Conservation (phyloP, 2,888 invertebrate species). For the Cantharis flavilabris region DNA sequence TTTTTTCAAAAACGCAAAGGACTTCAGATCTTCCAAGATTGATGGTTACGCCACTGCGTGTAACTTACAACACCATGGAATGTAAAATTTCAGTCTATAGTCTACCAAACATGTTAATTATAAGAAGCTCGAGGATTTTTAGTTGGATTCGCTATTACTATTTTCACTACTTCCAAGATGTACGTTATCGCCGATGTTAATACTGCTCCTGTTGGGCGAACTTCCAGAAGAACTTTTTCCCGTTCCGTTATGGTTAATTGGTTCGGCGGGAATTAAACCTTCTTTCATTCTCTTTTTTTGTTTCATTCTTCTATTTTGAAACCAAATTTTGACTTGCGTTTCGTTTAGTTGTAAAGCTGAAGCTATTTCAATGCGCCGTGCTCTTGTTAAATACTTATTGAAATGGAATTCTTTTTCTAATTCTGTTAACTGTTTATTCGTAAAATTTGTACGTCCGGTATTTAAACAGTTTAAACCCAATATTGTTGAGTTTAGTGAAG, state of each 20-base stretch:
- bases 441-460: slow-evolving; percentile 97
- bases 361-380: slow-evolving; percentile 96
- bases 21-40: background rate
- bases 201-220: slow-evolving; percentile 54
- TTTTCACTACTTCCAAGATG: slow-evolving; percentile 68
- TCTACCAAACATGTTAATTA: background rate
- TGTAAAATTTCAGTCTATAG: background rate
- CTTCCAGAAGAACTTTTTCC: slow-evolving; percentile 51
- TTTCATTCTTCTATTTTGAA: slow-evolving; percentile 98
- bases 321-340: slow-evolving; percentile 97
- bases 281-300: slow-evolving; percentile 97
- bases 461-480: slow-evolving; percentile 61
- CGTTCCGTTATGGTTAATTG: slow-evolving; percentile 46
- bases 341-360: slow-evolving; percentile 95
- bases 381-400: slow-evolving; percentile 97
- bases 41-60: background rate
- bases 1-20: background rate
- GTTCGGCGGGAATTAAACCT: slow-evolving; percentile 71
- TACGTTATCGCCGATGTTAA: slow-evolving; percentile 52
- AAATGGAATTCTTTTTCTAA: slow-evolving; percentile 99
- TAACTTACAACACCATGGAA: slow-evolving; percentile 11
- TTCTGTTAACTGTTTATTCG: slow-evolving; percentile 98
- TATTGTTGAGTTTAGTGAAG: slow-evolving; percentile 55
- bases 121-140: slow-evolving; percentile 12
- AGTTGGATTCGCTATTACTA: slow-evolving; percentile 69